Base-by-base conservation (phyloP, 2,888 invertebrate species). In the Dione juno region DNA sequence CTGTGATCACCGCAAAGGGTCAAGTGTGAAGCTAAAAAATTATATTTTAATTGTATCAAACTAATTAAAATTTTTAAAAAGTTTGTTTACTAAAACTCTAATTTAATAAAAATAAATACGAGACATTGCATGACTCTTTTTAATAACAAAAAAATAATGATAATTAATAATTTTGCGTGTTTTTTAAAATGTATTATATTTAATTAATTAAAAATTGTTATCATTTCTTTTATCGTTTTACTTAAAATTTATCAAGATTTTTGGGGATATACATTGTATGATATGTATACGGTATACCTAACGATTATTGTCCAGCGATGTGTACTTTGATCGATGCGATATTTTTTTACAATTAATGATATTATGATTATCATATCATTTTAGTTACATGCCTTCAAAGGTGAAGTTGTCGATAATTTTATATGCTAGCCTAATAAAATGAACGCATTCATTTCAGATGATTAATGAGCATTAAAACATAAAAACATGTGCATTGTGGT, bases 311-410 rank as follows among this genome's bases (percentile, higher is more conserved):
- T 48, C n/a, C 3, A 48, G 5, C 7, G 3, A 19, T 50, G 13
- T 50, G 50, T 19, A 50, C 50, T 50, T 50, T 50, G 50, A 50
- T 50, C 50, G 11, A 50, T 19, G 19, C 19, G 11, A 50, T 50
- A 19, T 19, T 10, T 50, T 45, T 54, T 54, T 54, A n/a, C 37
- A 35, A 16, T 54, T 0, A 54, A 40, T 16, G 16, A 40, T 37
- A 35, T 28, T 14, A 35, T 16, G 11, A 57, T 8, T 54, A 11
- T n/a, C 35, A 14, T 21, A n/a, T 35, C 53, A 35, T 9, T 10
- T 14, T 8, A 35, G 28, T 35, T 28, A 53, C 14, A 28, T 53
- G 14, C 9, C 28, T 35, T 28, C 53, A 53, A 57, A 37, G n/a
- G 35, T 35, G 1, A 52, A 52, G 1, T 52, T 52, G 11, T n/a